Percentiles rank a stretch among this genome's conserved stretches.
These are phyloP conservation scores for Clarias gariepinus DNA, from an alignment of 2,113 vertebrate species.

Conservation along the genomic window DNA sequence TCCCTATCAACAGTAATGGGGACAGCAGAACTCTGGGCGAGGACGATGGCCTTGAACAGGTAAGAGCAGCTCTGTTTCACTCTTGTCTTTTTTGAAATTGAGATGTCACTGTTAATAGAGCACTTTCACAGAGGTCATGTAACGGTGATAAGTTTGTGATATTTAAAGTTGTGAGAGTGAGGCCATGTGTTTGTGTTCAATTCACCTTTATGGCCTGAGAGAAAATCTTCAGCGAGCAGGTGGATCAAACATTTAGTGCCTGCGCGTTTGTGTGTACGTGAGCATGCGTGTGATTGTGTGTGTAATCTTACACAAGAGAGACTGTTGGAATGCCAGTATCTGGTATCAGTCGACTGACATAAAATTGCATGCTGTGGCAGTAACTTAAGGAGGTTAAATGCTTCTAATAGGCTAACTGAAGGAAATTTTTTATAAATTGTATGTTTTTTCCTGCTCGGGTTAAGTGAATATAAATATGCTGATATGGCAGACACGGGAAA, in stretches of 20 bases:
- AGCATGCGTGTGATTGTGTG: not conserved
- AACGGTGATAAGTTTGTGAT: not conserved
- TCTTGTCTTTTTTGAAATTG: not conserved
- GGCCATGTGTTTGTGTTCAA: constrained; percentile 2
- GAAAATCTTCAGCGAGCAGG: constrained; percentile 29
- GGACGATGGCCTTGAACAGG: constrained; percentile 94
- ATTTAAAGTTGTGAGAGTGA: not conserved
- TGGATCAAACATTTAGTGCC: constrained; percentile 32
- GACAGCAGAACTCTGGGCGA: constrained; percentile 84
- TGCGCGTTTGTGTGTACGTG: not conserved
- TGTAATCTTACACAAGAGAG: not conserved
- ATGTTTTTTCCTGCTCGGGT: not conserved
- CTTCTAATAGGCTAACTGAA: not conserved
- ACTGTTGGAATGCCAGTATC: not conserved
- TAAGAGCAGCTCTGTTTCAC: constrained; percentile 53
- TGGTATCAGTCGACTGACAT: not conserved
- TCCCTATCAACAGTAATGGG: constrained; percentile 94
- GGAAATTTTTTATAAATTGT: not conserved
- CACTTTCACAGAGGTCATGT: not conserved
- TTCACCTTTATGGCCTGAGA: constrained; percentile 26
- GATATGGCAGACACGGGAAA: not conserved
- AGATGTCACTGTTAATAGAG: no score
- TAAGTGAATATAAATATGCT: not conserved
- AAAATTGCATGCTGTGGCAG: not conserved
- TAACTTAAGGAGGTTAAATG: not conserved